A percentile compares a stretch with the other conserved stretches of the same genome.
Evolutionary conservation across 2,797 vertebrate genomes (phyloP).

Genomic region (Corythornis leucogaster): DNA sequence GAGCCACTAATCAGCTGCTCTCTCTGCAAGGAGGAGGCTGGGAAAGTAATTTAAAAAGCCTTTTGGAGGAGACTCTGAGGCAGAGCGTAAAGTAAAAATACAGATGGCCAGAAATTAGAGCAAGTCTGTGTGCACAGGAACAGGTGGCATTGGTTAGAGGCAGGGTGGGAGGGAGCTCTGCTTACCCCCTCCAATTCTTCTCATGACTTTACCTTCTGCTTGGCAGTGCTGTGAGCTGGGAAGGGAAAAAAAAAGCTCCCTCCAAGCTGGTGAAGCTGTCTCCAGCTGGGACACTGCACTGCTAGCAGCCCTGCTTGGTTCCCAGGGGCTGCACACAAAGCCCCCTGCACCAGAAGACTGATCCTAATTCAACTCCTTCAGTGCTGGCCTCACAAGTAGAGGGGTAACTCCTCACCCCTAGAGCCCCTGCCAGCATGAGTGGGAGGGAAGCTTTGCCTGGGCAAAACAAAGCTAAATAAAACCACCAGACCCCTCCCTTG

Average conservation of each 20-base stretch:
- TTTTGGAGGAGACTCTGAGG: conserved; percentile 56
- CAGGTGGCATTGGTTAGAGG: conserved; percentile 71
- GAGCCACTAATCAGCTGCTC: conserved; percentile 63
- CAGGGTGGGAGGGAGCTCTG: background rate
- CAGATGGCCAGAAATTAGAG: conserved; percentile 56
- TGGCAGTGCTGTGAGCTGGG: background rate
- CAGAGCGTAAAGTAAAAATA: conserved; percentile 47
- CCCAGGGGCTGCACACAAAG: background rate
- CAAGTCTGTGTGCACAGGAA: background rate
- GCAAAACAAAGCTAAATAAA: background rate
- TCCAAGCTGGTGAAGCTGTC: background rate
- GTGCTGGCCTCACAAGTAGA: background rate
- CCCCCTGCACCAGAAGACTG: background rate
- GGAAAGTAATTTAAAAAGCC: conserved; percentile 53
- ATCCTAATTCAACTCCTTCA: background rate
- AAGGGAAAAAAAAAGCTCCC: background rate
- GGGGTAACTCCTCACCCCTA: background rate
- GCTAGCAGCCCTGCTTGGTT: background rate
- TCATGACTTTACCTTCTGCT: conserved; percentile 52
- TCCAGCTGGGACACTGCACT: background rate
- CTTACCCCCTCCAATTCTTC: background rate
- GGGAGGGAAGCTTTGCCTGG: background rate
- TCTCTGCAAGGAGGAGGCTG: conserved; percentile 22
- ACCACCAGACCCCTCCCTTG: background rate
- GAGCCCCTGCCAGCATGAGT: background rate